Evolutionary conservation across 2,113 vertebrate species (phyloP).

Genomic region (Thryonomys swinderianus): DNA sequence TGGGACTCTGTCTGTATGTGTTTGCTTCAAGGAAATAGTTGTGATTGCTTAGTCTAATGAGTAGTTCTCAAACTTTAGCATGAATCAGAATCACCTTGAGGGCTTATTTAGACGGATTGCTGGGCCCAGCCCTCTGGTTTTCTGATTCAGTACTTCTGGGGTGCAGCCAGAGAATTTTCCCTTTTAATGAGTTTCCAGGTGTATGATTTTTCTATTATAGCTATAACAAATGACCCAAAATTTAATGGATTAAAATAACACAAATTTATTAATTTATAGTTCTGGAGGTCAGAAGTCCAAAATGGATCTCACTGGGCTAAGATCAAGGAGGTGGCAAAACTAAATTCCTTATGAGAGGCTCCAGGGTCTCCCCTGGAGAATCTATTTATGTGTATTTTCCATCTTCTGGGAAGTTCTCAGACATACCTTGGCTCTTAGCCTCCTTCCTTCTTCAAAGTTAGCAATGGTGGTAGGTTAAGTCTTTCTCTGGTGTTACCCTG

Average conservation of each 20-base stretch:
- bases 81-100: not conserved
- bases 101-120: conserved; percentile 8
- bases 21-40: conserved; percentile 64
- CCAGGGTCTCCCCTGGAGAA: not conserved
- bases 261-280: not conserved
- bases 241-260: not conserved
- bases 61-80: not conserved
- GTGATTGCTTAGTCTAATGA: conserved; percentile 48
- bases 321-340: not conserved
- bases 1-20: conserved; percentile 47
- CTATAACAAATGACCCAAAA: conserved; percentile 50
- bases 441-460: conserved; percentile 11
- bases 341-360: not conserved
- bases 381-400: not conserved
- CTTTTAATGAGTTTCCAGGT: not conserved
- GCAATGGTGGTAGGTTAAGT: not conserved
- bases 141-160: conserved; percentile 33
- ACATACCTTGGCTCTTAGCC: not conserved
- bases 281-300: conserved; percentile 1
- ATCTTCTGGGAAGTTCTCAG: not conserved
- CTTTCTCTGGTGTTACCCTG: not conserved
- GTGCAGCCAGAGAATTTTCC: not conserved
- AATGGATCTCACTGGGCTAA: not conserved
- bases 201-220: conserved; percentile 45
- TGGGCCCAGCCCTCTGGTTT: conserved; percentile 24